Percentiles rank a stretch among this genome's conserved stretches.
Evolutionary conservation across 30 jellyfish, hydroid and myxozoan genomes (phyloP).

Genomic region (Sanderia malayensis): DNA sequence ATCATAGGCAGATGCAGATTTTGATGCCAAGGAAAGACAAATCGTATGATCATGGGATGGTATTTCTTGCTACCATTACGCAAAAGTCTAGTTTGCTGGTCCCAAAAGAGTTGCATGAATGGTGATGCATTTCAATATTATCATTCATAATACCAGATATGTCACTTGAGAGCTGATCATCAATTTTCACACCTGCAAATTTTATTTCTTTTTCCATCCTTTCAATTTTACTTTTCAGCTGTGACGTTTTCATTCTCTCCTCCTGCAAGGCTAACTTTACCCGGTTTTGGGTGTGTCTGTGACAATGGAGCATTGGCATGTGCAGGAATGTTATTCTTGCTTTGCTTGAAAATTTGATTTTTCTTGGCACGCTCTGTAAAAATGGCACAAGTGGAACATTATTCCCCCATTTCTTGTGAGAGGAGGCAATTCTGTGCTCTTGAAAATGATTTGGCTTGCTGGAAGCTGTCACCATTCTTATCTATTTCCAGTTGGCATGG

Average conservation of each 20-base stretch:
- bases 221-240: constrained; percentile 9
- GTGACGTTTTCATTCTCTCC: constrained; percentile 12
- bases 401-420: neutral
- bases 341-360: neutral
- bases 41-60: constrained; percentile 56
- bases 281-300: constrained; percentile 28
- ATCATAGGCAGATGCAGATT: constrained; percentile 66
- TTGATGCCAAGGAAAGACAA: constrained; percentile 35
- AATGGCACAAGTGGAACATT: neutral
- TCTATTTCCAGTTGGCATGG: constrained; percentile 27
- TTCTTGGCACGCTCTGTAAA: no score
- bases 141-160: constrained; percentile 19
- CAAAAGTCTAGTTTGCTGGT: constrained; percentile 11
- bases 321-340: constrained; percentile 7
- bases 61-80: constrained; percentile 6
- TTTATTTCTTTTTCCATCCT: constrained; percentile 36
- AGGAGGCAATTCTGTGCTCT: constrained; percentile 12
- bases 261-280: constrained; percentile 33
- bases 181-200: constrained; percentile 9
- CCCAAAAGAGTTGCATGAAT: constrained; percentile 59
- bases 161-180: constrained; percentile 22
- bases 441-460: neutral
- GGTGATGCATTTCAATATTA: constrained; percentile 29
- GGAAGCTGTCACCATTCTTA: neutral
- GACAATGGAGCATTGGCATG: constrained; percentile 37